A percentile compares a stretch with the other conserved stretches of the same genome.
These are phyloP conservation scores for Naja naja DNA, from an alignment of 2,113 vertebrate species.

Conservation along the genomic window DNA sequence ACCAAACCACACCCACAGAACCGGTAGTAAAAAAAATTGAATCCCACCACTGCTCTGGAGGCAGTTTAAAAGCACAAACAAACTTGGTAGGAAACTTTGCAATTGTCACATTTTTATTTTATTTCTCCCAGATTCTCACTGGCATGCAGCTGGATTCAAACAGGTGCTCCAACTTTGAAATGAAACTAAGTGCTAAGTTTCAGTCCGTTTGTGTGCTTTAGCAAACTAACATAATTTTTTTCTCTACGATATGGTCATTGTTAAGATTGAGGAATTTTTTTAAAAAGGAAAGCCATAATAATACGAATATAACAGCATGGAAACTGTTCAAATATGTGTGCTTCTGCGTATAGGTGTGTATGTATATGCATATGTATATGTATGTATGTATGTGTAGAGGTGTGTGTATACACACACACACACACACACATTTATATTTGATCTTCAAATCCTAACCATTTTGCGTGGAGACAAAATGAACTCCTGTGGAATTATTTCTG, in stretches of 20 bases:
- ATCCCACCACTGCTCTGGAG: not conserved
- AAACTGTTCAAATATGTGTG: not conserved
- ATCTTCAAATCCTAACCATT: not conserved
- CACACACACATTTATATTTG: not conserved
- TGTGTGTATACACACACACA: too few relatives aligned
- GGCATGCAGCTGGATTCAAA: not conserved
- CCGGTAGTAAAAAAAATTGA: too few relatives aligned
- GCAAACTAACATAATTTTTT: not conserved
- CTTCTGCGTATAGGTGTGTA: not conserved
- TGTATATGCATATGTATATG: too few relatives aligned
- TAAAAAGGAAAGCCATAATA: not conserved
- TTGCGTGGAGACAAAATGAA: not conserved
- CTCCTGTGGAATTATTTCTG: not conserved
- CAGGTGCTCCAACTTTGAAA: not conserved
- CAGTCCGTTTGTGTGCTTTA: not conserved
- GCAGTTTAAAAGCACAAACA: not conserved
- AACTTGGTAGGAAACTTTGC: not conserved
- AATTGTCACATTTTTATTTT: not conserved
- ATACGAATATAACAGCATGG: not conserved
- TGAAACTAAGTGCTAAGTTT: not conserved
- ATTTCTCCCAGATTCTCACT: not conserved
- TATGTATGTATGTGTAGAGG: too few relatives aligned
- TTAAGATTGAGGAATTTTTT: not conserved
- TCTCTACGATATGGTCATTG: not conserved
- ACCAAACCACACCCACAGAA: too few relatives aligned